Base-by-base conservation (phyloP, 2,797 vertebrate species). In the Brotula barbata region DNA sequence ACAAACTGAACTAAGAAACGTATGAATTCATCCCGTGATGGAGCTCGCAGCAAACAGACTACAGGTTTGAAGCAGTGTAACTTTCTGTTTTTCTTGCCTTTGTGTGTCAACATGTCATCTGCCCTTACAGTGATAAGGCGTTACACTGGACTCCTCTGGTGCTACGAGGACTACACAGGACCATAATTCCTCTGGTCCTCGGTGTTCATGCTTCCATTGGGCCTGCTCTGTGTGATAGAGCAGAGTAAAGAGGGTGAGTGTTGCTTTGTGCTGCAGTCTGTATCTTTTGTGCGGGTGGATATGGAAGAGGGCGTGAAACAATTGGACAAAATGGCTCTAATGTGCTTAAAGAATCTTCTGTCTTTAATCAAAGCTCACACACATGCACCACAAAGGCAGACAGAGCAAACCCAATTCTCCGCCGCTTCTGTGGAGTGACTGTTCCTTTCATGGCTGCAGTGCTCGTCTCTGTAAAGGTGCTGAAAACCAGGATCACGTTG, bases 341-440 rank as follows among this genome's bases (percentile, higher is more conserved):
- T 85, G 82, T 78, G 91, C 89, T 91, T 92, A 92, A 89, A 87
- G 90, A 88, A 90, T 90, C 89, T 89, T 88, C 84, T 89, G 88
- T 92, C 90, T 92, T 91, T 92, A 92, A 92, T 92, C 90, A 86
- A 89, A 89, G 89, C 89, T 89, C 89, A 89, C 91, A 92, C 89
- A 92, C 90, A 90, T 86, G 84, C 84, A 78, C 65, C 87, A 92
- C 89, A 91, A 91, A 92, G 83, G 82, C 78, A 85, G 71, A 89
- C 86, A 82, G 83, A 81, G 84, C 77, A 88, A 90, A 91, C 78
- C 74, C 80, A 73, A 90, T 91, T 89, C 85, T 82, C 75, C 44
- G 64, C 82, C 73, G 78, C 80, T 81, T 71, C 82, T 80, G 63
- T 71, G 11, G 73, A 83, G 83, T 62, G 73, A 87, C 86, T 85